Conservation (phyloP, 2,888 invertebrate genomes). For the Panzeria rudis region DNA sequence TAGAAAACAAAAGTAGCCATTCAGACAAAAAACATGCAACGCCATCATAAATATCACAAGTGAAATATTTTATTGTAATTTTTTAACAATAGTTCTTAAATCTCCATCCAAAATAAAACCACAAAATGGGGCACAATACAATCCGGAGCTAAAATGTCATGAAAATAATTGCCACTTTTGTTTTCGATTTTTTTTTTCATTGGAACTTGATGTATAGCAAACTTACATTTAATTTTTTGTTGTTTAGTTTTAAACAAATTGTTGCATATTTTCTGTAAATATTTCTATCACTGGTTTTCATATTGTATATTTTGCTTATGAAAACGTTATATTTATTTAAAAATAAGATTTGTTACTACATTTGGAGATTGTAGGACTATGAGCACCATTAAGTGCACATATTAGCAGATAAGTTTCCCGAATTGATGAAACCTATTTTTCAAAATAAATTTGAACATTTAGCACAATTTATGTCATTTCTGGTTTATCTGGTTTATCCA, state of each 20-base stretch:
- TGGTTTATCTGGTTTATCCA: too few relatives aligned
- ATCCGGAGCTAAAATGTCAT: constrained; percentile 54
- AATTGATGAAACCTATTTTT: too few relatives aligned
- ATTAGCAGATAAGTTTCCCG: too few relatives aligned
- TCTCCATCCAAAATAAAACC: constrained; percentile 73
- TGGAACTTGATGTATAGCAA: constrained; percentile 57
- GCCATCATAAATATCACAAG: constrained; percentile 44
- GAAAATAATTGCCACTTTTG: constrained; percentile 66
- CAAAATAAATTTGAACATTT: too few relatives aligned
- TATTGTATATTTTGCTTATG: not conserved
- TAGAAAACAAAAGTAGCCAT: constrained; percentile 43
- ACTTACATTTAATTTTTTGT: constrained; percentile 47
- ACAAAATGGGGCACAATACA: constrained; percentile 33
- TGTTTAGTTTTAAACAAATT: constrained; percentile 55
- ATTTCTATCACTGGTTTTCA: constrained; percentile 18
- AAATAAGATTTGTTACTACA: not conserved
- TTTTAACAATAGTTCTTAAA: constrained; percentile 72
- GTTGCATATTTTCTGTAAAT: constrained; percentile 63
- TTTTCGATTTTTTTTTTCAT: constrained; percentile 38
- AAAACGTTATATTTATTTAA: not conserved
- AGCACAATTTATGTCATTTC: too few relatives aligned
- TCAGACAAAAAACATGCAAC: constrained; percentile 53
- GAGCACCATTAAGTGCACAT: too few relatives aligned
- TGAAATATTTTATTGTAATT: not conserved
- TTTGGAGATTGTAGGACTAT: not conserved